Conservation (phyloP, 2,888 invertebrate species). For the Tetrapedia diversipes region DNA sequence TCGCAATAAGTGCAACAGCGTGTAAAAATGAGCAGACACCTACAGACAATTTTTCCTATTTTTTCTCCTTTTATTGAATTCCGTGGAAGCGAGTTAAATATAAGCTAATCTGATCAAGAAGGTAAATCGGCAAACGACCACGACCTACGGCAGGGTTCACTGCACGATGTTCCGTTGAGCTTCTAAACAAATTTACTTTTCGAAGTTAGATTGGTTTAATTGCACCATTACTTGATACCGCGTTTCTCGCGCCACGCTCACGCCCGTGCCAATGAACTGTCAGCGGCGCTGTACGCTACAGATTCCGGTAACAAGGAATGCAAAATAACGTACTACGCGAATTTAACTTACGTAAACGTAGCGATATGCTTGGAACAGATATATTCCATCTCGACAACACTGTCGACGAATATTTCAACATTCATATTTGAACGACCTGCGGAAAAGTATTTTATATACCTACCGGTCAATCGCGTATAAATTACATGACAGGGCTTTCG, state of each 20-base stretch:
- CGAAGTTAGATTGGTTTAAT: conserved; percentile 70
- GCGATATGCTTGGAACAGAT: not conserved
- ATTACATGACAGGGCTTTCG: conserved; percentile 2
- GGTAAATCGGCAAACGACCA: conserved; percentile 48
- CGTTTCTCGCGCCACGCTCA: conserved; percentile 59
- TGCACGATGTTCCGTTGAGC: conserved; percentile 42
- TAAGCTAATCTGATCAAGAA: conserved; percentile 1
- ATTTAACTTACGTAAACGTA: conserved; percentile 41
- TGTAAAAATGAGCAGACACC: conserved; percentile 38
- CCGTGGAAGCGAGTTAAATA: not conserved
- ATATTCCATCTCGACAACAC: not conserved
- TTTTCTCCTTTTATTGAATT: not conserved
- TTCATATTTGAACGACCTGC: not conserved
- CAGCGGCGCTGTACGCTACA: conserved; percentile 58
- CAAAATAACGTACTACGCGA: conserved; percentile 28
- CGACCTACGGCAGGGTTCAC: conserved; percentile 63
- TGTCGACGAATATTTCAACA: not conserved
- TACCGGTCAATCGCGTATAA: not conserved
- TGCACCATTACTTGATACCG: conserved; percentile 65
- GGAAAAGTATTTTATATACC: not conserved
- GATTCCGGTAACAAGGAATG: conserved; percentile 54
- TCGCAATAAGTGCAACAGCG: conserved; percentile 1
- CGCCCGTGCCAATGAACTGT: conserved; percentile 69
- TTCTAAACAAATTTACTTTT: conserved; percentile 57
- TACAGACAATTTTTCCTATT: not conserved